phyloP scores from a whole-genome alignment of 1,140 invertebrate species.

The Bombus affinis region DNA sequence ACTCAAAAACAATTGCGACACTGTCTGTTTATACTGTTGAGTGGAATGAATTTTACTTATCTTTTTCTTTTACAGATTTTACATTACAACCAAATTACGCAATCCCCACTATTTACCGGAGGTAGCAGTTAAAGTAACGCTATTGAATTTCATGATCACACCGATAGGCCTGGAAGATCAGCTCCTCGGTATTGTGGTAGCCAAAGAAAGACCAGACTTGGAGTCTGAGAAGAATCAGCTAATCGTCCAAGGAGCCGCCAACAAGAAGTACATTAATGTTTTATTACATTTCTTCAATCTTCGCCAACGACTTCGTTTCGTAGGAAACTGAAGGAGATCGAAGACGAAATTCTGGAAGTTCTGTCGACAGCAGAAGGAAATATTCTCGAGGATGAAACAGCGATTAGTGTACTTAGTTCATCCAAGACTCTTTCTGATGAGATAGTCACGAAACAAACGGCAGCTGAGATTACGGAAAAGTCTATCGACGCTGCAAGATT shows the following conservation, averaged over 20 bases:
- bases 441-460: constrained; percentile 94
- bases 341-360: constrained; percentile 95
- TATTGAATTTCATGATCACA: constrained; percentile 97
- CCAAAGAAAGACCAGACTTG: constrained; percentile 95
- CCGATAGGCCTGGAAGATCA: constrained; percentile 95
- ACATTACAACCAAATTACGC: constrained; percentile 96
- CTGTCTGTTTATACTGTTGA: no score
- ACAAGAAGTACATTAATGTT: constrained; percentile 86
- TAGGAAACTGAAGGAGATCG: constrained; percentile 95
- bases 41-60: no score
- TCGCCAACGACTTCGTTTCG: constrained; percentile 52
- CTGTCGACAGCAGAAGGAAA: constrained; percentile 94
- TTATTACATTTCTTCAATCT: background rate
- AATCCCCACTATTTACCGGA: constrained; percentile 97
- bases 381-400: constrained; percentile 97
- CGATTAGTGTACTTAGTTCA: constrained; percentile 94
- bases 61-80: constrained; percentile 86
- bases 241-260: constrained; percentile 94
- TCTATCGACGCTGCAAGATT: constrained; percentile 91
- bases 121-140: constrained; percentile 94
- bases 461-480: constrained; percentile 93
- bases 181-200: constrained; percentile 95
- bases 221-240: constrained; percentile 96
- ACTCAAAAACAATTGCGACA: no score
- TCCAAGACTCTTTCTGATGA: constrained; percentile 95